A percentile compares a stretch with the other conserved stretches of the same genome.
Evolutionary conservation across 2,113 vertebrate species (phyloP).

Genomic region (Aegotheles bennettii): DNA sequence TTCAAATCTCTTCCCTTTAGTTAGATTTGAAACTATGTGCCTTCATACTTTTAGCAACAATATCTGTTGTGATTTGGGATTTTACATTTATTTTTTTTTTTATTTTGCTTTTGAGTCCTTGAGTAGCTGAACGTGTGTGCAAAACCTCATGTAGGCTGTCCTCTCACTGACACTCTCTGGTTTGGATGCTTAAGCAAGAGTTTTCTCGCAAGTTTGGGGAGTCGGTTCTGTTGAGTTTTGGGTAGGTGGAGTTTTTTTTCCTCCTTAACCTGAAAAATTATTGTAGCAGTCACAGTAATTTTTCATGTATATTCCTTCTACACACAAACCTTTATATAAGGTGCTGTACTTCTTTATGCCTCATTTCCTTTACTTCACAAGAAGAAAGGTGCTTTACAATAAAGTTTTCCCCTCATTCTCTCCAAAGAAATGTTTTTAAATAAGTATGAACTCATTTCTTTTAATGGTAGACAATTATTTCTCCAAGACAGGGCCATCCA

Average conservation of each 20-base stretch:
- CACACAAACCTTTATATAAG: background rate
- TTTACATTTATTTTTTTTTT: too few species aligned
- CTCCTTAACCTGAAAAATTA: background rate
- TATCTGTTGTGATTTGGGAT: too few species aligned
- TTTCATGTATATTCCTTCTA: background rate
- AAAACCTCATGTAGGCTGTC: background rate
- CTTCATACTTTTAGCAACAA: background rate
- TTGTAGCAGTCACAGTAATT: background rate
- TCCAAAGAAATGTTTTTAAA: background rate
- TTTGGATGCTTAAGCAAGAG: background rate
- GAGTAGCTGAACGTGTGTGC: background rate
- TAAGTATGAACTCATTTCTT: background rate
- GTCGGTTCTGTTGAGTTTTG: background rate
- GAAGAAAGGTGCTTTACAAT: background rate
- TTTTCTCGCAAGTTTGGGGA: background rate
- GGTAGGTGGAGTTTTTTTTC: background rate
- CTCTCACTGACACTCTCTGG: background rate
- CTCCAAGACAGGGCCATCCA: background rate
- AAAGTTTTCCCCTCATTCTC: background rate
- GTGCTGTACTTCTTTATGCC: constrained; percentile 7
- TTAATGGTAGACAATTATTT: background rate
- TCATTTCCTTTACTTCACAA: constrained; percentile 46
- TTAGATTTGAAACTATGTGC: background rate
- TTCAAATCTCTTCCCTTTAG: background rate
- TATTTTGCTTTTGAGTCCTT: background rate